Conservation (phyloP, 2,797 vertebrate species). For the Brotogeris chrysoptera region DNA sequence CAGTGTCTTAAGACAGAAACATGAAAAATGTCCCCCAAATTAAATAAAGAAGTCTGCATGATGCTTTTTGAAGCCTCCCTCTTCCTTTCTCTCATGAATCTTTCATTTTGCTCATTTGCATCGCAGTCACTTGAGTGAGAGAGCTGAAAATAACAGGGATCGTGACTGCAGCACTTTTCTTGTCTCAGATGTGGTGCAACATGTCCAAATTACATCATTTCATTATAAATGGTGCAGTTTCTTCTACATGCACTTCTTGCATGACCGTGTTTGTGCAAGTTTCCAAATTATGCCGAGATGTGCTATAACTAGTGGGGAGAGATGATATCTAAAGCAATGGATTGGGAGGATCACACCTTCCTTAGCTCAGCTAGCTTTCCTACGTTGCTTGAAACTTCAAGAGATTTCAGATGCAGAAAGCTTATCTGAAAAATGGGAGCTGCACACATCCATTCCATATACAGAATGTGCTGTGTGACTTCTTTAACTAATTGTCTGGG, state of each 20-base stretch:
- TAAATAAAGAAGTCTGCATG: constrained; percentile 38
- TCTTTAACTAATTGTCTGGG: constrained; percentile 17
- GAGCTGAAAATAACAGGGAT: constrained; percentile 55
- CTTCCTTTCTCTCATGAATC: constrained; percentile 60
- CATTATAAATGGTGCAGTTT: constrained; percentile 36
- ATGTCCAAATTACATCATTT: constrained; percentile 61
- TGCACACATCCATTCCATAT: background rate
- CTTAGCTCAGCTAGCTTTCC: background rate
- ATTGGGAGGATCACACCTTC: constrained; percentile 9
- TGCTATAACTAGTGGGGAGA: constrained; percentile 42
- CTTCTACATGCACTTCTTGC: constrained; percentile 37
- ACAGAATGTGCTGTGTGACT: background rate
- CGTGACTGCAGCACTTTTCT: constrained; percentile 57
- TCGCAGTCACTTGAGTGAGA: constrained; percentile 40
- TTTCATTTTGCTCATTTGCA: constrained; percentile 66
- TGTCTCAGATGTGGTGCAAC: constrained; percentile 63
- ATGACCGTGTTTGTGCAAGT: constrained; percentile 35
- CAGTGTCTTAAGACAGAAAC: background rate
- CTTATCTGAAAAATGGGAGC: constrained; percentile 27
- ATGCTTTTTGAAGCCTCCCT: constrained; percentile 62
- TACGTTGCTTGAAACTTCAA: background rate
- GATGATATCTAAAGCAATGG: constrained; percentile 22
- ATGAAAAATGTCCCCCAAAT: constrained; percentile 39
- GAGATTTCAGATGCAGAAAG: background rate
- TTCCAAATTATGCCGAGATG: constrained; percentile 46